Conservation (phyloP, 2,113 vertebrate species). For the Toxotes chatareus region DNA sequence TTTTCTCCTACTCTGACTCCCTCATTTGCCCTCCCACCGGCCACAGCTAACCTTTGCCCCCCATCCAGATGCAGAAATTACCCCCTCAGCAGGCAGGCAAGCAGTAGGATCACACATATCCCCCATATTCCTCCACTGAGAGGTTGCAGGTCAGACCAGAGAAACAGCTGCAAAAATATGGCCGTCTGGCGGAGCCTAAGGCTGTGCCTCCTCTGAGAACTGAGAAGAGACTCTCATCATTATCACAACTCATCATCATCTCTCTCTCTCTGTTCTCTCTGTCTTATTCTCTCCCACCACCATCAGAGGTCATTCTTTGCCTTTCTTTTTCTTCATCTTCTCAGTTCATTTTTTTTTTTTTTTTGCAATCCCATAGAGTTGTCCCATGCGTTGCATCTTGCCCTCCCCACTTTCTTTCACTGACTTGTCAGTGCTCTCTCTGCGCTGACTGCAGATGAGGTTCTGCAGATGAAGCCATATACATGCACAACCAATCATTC, state of each 20-base stretch:
- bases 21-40: conserved; percentile 73
- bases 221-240: conserved; percentile 61
- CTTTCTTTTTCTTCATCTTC: conserved; percentile 33
- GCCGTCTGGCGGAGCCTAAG: conserved; percentile 67
- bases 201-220: conserved; percentile 66
- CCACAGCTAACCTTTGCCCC: conserved; percentile 70
- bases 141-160: conserved; percentile 68
- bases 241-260: conserved; percentile 68
- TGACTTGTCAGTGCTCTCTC: conserved; percentile 37
- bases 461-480: conserved; percentile 66
- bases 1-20: conserved; percentile 34
- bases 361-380: not conserved
- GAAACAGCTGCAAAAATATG: conserved; percentile 79
- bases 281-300: conserved; percentile 42
- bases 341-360: conserved; percentile 32
- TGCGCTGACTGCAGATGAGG: conserved; percentile 63
- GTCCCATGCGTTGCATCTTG: conserved; percentile 19
- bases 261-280: conserved; percentile 51
- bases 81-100: conserved; percentile 73
- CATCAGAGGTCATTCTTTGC: conserved; percentile 45
- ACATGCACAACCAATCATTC: conserved; percentile 60
- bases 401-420: conserved; percentile 31
- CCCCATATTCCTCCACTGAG: conserved; percentile 49
- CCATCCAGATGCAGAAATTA: conserved; percentile 79
- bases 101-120: conserved; percentile 68